Evolutionary conservation across 2,113 vertebrate species (phyloP).

Genomic region (Genyomyrus donnyi): DNA sequence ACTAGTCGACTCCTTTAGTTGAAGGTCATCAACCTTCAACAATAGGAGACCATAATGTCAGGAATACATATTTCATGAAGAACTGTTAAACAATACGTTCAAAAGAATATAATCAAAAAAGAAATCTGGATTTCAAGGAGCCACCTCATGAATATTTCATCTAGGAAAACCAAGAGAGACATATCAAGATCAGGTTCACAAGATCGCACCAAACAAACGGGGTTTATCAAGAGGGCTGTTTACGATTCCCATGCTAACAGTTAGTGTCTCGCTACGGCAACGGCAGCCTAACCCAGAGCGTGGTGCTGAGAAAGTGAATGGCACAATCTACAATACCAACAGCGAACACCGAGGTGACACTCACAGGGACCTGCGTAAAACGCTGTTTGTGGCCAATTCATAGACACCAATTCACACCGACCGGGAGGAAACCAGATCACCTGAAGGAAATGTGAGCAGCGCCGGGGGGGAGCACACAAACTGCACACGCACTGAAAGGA

Average conservation of each 20-base stretch:
- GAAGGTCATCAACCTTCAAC: neutral
- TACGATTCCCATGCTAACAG: neutral
- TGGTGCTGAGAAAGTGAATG: neutral
- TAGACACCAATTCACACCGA: neutral
- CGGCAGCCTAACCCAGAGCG: neutral
- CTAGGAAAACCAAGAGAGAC: neutral
- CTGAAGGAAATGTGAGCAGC: neutral
- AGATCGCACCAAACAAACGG: neutral
- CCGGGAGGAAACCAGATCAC: neutral
- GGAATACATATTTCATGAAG: neutral
- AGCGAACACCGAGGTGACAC: neutral
- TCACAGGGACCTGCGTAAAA: neutral
- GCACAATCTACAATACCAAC: neutral
- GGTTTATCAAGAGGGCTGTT: neutral
- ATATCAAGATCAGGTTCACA: neutral
- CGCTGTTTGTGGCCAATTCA: neutral
- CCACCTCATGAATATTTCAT: neutral
- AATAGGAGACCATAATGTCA: neutral
- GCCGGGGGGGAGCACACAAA: neutral
- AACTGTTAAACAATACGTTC: constrained; percentile 2
- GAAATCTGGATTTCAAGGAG: constrained; percentile 3
- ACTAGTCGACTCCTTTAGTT: neutral
- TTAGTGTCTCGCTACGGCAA: neutral
- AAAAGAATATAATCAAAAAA: neutral
- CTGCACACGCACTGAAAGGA: neutral